Evolutionary conservation across 2,113 vertebrate species (phyloP).

Genomic region (Mesocricetus auratus): DNA sequence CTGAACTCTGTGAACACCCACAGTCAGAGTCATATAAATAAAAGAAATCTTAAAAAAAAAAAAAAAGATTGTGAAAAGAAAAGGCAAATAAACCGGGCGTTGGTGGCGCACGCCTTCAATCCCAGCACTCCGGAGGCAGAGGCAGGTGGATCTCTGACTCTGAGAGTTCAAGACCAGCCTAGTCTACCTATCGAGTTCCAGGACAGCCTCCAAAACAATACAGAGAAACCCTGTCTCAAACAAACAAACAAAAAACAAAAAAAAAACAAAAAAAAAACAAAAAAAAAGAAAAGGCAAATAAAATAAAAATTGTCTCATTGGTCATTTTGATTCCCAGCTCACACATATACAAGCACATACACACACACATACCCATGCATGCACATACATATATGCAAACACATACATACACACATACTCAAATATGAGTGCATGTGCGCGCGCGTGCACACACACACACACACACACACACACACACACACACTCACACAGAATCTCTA

Average conservation of each 20-base stretch:
- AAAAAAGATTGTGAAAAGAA: neutral
- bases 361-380: neutral
- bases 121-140: too few relatives aligned
- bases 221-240: too few relatives aligned
- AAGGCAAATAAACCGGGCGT: neutral
- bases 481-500: too few relatives aligned
- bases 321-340: neutral
- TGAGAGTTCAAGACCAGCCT: too few relatives aligned
- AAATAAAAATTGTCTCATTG: neutral
- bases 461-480: neutral
- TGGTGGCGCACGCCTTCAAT: too few relatives aligned
- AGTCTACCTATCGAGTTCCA: too few relatives aligned
- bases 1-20: neutral
- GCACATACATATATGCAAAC: neutral
- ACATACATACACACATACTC: neutral
- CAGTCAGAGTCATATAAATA: neutral
- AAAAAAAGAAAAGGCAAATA: neutral
- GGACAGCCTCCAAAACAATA: too few relatives aligned
- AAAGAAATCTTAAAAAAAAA: neutral
- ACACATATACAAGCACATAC: neutral
- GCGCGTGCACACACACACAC: neutral
- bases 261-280: neutral
- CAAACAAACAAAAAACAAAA: neutral
- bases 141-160: too few relatives aligned
- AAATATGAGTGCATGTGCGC: too few relatives aligned